Base-by-base conservation (phyloP, 2,888 invertebrate genomes). In the Troglohyphantes excavatus region DNA sequence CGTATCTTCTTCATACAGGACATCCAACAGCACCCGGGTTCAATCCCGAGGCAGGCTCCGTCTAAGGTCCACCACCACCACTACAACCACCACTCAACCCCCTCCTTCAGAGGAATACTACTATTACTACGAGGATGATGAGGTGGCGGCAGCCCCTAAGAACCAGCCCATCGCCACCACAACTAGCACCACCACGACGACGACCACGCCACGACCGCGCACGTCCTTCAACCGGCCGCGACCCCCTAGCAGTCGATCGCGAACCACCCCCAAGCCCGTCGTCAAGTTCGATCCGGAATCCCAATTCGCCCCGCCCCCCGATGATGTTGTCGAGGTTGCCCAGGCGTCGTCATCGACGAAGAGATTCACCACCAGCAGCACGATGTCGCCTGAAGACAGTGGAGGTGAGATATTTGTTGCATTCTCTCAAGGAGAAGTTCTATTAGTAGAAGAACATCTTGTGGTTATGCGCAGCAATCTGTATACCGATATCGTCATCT, bases 111-210 rank as follows among this genome's bases (percentile, higher is more conserved):
- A 75, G 43, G 83, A 87, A 5, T 85, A 92, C 63, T 75, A 91
- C 23, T 91, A 91, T 21, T 89, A 91, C 27, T 91, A 91, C 76
- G 75, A 90, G 39, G 90, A 91, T 46, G 90, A 91, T 7, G 92
- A 91, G 9, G n/a, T n/a, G n/a, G 90, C 90, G 19, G 21, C 90
- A 2, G 63, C 91, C 13, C 26, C 90, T 11, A 67, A 91, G 2
- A 29, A 85, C 17, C 81, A 84, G n/a, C 83, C 88, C 17, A 92
- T 91, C 6, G 92, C 92, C 93, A 33, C 94, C 91, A 90, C 92
- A 13, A 90, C 84, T 2, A 90, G 84, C 93, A 68, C 94, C 93
- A 17, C 94, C 92, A 93, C 92, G 7, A 84, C 91, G 17, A 70
- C 75, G 3, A 89, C 92, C 19, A 92, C 68, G 2, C 76, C 88